Conservation (phyloP, 2,888 invertebrate species). For the Aleiodes alternator region DNA sequence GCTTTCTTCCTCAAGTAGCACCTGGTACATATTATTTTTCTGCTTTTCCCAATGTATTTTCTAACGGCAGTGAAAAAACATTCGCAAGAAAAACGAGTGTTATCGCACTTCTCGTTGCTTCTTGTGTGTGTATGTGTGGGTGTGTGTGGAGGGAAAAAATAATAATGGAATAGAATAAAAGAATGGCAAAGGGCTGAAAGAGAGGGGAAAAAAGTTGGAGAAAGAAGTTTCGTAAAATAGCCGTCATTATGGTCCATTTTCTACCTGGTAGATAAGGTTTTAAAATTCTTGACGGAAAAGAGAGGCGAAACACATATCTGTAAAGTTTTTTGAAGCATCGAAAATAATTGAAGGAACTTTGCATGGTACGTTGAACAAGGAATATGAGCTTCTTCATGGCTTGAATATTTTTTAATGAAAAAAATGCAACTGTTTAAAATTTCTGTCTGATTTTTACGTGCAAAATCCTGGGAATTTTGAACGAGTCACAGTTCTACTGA, state of each 20-base stretch:
- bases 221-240: constrained; percentile 4
- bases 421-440: neutral
- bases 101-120: neutral
- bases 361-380: constrained; percentile 10
- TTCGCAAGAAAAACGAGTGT: constrained; percentile 3
- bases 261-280: constrained; percentile 20
- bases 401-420: constrained; percentile 19
- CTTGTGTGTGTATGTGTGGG: neutral
- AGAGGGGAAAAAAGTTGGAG: neutral
- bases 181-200: neutral
- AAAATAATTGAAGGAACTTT: constrained; percentile 21
- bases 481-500: no score
- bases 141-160: neutral
- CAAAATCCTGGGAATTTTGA: no score
- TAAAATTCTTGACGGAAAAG: neutral
- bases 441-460: no score
- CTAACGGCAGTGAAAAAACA: neutral
- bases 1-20: constrained; percentile 4
- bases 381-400: constrained; percentile 17
- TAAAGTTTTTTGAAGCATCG: constrained; percentile 23
- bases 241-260: constrained; percentile 42
- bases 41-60: constrained; percentile 12
- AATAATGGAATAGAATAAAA: constrained; percentile 1
- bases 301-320: constrained; percentile 21
- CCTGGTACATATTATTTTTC: constrained; percentile 5